These are phyloP conservation scores for Patella vulgata DNA, from an alignment of 1,140 invertebrate species.

Conservation along the genomic window DNA sequence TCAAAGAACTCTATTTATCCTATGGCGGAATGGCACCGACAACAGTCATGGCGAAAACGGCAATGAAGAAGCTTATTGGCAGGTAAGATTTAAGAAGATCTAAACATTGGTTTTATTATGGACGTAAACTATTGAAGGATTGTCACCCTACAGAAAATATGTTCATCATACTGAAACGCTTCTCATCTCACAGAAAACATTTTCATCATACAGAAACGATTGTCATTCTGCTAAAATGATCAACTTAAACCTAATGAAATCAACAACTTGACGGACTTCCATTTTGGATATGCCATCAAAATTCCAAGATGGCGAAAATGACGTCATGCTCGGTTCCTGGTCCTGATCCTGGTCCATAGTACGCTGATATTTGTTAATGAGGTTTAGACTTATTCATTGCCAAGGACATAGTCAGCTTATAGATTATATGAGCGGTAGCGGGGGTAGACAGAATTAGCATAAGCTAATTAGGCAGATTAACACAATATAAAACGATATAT, in stretches of 20 bases:
- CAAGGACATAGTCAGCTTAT: not conserved
- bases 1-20: conserved; percentile 76
- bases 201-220: not conserved
- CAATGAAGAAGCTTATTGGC: conserved; percentile 74
- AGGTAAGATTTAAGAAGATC: conserved; percentile 68
- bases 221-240: not conserved
- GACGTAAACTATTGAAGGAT: not conserved
- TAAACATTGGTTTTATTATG: not conserved
- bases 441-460: not conserved
- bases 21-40: conserved; percentile 94
- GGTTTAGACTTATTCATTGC: too few relatives aligned
- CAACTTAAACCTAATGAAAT: not conserved
- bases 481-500: not conserved
- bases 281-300: too few relatives aligned
- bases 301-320: too few relatives aligned
- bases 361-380: too few relatives aligned
- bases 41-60: conserved; percentile 79
- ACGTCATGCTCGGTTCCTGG: too few relatives aligned
- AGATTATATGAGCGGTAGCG: not conserved
- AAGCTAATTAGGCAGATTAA: not conserved
- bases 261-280: too few relatives aligned
- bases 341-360: too few relatives aligned
- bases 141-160: not conserved
- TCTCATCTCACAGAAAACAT: not conserved
- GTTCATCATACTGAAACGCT: not conserved